phyloP scores from a whole-genome alignment of 2,888 invertebrate genomes.

The Eudasyphora cyanicolor region DNA sequence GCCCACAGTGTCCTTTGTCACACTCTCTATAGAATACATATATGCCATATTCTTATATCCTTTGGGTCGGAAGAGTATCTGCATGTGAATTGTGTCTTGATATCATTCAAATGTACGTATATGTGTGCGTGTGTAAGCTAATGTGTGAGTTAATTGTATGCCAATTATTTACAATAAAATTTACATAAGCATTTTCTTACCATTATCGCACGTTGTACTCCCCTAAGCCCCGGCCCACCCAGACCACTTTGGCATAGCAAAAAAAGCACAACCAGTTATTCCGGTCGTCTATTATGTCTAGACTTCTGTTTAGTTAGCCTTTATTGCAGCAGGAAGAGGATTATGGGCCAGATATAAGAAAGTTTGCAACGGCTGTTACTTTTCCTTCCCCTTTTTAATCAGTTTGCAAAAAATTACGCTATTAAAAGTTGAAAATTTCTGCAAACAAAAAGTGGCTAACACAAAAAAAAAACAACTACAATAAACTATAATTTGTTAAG shows the following conservation, averaged over 20 bases:
- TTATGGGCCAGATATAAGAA: background rate
- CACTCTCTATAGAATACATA: too few relatives aligned
- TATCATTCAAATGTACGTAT: background rate
- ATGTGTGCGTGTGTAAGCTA: background rate
- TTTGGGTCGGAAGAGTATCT: background rate
- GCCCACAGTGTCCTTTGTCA: too few relatives aligned
- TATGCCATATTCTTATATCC: background rate
- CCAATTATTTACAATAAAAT: slow-evolving; percentile 63
- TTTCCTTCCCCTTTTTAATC: slow-evolving; percentile 43
- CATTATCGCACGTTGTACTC: background rate
- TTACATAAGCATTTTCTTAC: slow-evolving; percentile 44
- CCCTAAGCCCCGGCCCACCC: background rate
- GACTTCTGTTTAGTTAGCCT: slow-evolving; percentile 37
- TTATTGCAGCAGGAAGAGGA: background rate
- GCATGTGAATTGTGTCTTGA: background rate
- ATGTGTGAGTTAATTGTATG: slow-evolving; percentile 56
- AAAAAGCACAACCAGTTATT: background rate
- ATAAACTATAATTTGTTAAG: slow-evolving; percentile 28
- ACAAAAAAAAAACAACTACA: background rate
- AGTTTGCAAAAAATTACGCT: slow-evolving; percentile 40
- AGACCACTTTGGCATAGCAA: background rate
- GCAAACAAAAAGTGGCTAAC: background rate
- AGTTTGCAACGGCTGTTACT: slow-evolving; percentile 32
- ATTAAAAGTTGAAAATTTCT: slow-evolving; percentile 46
- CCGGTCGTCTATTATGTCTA: slow-evolving; percentile 51